These are phyloP conservation scores for Lepidothrix coronata DNA, from an alignment of 2,113 vertebrate genomes.

Conservation along the genomic window DNA sequence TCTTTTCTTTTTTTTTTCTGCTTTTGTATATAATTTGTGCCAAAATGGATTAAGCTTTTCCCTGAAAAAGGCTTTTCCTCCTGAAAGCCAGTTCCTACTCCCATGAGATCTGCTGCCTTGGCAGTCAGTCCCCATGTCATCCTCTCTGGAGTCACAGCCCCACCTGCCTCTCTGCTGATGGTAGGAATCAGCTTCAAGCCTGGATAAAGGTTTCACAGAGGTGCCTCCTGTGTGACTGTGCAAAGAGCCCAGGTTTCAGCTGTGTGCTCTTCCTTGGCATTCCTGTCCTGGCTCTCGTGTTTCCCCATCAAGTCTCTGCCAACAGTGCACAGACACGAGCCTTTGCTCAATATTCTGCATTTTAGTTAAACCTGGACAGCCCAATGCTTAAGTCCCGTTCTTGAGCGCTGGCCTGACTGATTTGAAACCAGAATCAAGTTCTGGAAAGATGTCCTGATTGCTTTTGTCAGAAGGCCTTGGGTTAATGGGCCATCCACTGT, in stretches of 20 bases:
- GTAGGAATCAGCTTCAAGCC: not conserved
- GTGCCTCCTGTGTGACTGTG: not conserved
- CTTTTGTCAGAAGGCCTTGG: not conserved
- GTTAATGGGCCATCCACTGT: not conserved
- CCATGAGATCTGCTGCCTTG: not conserved
- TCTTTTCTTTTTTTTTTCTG: no score
- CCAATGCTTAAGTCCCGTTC: not conserved
- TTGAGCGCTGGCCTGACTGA: not conserved
- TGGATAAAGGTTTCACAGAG: not conserved
- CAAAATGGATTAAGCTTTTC: not conserved
- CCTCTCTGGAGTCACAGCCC: not conserved
- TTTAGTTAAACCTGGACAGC: not conserved
- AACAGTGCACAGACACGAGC: not conserved
- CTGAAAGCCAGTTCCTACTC: not conserved
- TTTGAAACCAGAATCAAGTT: not conserved
- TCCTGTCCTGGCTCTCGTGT: not conserved
- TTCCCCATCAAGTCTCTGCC: not conserved
- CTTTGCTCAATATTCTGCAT: not conserved
- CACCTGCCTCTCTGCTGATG: not conserved
- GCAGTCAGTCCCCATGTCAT: not conserved
- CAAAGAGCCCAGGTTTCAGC: not conserved
- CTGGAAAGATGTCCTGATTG: not conserved
- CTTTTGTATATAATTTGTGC: not conserved
- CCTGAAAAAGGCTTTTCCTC: not conserved
- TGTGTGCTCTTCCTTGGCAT: not conserved